Conservation (phyloP, 1,140 invertebrate genomes). For the Hypsibius dujardini region DNA sequence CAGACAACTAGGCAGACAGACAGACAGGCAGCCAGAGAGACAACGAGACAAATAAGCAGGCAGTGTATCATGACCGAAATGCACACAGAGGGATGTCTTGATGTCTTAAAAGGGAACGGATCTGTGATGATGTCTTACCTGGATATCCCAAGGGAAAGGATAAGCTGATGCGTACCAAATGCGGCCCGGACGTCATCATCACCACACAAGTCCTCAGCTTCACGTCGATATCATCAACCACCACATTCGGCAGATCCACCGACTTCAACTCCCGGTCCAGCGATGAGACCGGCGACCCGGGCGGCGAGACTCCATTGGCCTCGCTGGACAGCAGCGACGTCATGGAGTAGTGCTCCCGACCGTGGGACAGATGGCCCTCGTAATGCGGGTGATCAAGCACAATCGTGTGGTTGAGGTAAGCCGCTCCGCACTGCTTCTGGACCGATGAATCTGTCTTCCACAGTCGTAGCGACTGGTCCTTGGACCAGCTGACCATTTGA, state of each 20-base stretch:
- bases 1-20: no score
- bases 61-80: no score
- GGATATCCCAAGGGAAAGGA: slow-evolving; percentile 61
- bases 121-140: slow-evolving; percentile 30
- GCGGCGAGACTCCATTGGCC: slow-evolving; percentile 20
- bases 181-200: slow-evolving; percentile 49
- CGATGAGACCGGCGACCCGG: slow-evolving; percentile 60
- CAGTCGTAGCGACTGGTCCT: slow-evolving; percentile 72
- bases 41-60: no score
- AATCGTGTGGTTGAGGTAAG: slow-evolving; percentile 13
- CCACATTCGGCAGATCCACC: slow-evolving; percentile 63
- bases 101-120: no score
- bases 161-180: slow-evolving; percentile 54
- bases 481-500: slow-evolving; percentile 84
- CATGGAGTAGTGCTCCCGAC: slow-evolving; percentile 19
- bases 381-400: slow-evolving; percentile 1
- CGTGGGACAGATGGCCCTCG: slow-evolving; percentile 17
- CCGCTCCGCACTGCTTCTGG: slow-evolving; percentile 32
- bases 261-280: slow-evolving; percentile 42
- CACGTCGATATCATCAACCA: slow-evolving; percentile 45
- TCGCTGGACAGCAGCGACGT: slow-evolving; percentile 17
- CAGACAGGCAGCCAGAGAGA: no score
- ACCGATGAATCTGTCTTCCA: slow-evolving; percentile 64
- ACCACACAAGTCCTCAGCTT: slow-evolving; percentile 55
- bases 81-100: no score